Base-by-base conservation (phyloP, 2,888 invertebrate genomes). In the Myopa tessellatipennis region DNA sequence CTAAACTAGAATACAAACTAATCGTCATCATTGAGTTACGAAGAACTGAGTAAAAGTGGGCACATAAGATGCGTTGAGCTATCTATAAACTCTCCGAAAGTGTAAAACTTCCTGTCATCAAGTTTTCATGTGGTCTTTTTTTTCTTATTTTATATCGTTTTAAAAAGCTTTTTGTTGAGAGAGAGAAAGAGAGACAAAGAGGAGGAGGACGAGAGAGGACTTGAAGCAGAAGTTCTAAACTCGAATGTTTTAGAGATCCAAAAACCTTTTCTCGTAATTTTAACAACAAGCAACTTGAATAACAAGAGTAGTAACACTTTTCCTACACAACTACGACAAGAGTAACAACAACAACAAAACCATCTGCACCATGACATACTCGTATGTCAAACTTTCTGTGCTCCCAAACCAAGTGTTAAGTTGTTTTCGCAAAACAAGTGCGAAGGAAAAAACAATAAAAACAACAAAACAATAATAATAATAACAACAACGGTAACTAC, bases 401-500 rank as follows among this genome's bases (percentile, higher is more conserved):
- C 34, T 67, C 58, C 5, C 6, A 63, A 73, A 68, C 68, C 58
- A 68, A 74, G 68, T 75, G 68, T 75, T 75, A 75, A 75, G 75
- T 75, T 75, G 75, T 40, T 75, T 75, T 68, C 75, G 75, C 45
- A 18, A 58, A 58, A 75, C 68, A 75, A 58, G 68, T 73, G 58
- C 58, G 38, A 40, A n/a, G 26, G 45, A 76, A 81, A 45, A 71
- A 74, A 14, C 45, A 63, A 63, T 77, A 75, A 68, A 58, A 76
- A 74, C 52, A 60, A 45, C 67, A 76, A 70, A 76, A 69, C 70
- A 74, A 5, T 52, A 73, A 12, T 58, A 74, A 55, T 26, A 68
- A 36, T 74, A 76, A 14, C 45, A 67, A 60, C 79, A 74, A 68
- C 69, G 76, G 73, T 38, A 58, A 74, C 78, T 79, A 74, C 76